Evolutionary conservation across 2,113 vertebrate genomes (phyloP), one percentile per base, ranked within the genome.

Genomic region (Excalfactoria chinensis): DNA sequence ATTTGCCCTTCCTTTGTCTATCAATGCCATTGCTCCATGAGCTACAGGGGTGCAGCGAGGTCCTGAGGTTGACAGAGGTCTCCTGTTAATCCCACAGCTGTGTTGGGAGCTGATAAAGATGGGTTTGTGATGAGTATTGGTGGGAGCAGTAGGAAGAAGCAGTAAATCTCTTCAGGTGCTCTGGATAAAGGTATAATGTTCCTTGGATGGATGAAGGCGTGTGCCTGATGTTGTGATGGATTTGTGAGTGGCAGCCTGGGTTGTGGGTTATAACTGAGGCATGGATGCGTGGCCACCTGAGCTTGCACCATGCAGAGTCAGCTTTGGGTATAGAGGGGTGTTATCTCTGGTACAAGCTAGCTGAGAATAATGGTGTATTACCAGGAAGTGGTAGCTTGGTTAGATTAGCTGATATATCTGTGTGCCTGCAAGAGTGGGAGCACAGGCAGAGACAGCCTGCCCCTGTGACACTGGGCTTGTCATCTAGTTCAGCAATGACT

Each of bases 251-350:
- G 7, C 28, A 66, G 8, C 2, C 37, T 76, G 48, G 18, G 5
- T 9, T 40, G 43, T 53, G 37, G 46, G 13, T 68, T 78, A 16
- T n/a, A 28, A 14, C 20, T 41, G 46, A 9, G 46, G 69, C 77
- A 5, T 0, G 2, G 58, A 12, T 4, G 4, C 11, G 34, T 28
- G 43, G 15, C 1, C 5, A 44, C n/a, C 35, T n/a, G 56, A 71
- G 19, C 66, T 76, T n/a, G 32, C 19, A 60, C 18, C 46, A 0
- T 62, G 63, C 70, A 37, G 68, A 75, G 26, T 48, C 14, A 2
- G 59, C 59, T 37, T 40, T 64, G 40, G 40, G 25, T 64, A 19
- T 13, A 26, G 3, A 13, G 11, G 11, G 6, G 41, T 67, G 46
- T 55, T 78, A 58, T 8, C 49, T 86, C 15, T 48, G n/a, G 6